Evolutionary conservation across 2,113 vertebrate species (phyloP), one percentile per base, ranked within the genome.

Genomic region (Elachura formosa): DNA sequence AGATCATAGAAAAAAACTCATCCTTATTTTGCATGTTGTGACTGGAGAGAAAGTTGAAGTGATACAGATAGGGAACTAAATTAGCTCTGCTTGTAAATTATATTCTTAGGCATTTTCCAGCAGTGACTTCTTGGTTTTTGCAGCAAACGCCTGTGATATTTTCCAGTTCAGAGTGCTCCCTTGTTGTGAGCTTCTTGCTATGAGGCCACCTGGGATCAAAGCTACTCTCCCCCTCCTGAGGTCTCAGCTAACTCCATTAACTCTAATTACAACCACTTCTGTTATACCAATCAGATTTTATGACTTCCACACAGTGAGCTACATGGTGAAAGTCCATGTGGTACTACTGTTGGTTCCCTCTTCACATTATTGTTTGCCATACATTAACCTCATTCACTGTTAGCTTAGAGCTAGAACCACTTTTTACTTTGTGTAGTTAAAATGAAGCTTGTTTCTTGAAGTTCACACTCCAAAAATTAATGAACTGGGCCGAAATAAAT

Each of bases 241-340:
- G 87, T 86, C 64, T 94, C 45, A 81, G 4, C 38, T 58, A 49
- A 59, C 72, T 85, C 73, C 59, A 89, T 92, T 94, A 83, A 71
- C 72, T 96, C 68, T 76, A 95, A 96, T 79, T 90, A 81, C 94
- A 93, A 96, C 89, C 58, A 92, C 63, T 96, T 94, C 93, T 90
- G 91, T 81, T 96, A 91, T 40, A 84, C 49, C 76, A 88, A 58
- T 29, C 78, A 90, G 43, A 88, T 74, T 93, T 96, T 90, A 93
- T 81, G 55, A 10, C 41, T 92, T 93, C 78, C 73, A 80, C 55
- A 74, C 72, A 81, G 46, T 66, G 34, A 96, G 59, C 11, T 62
- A 93, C 80, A 68, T 15, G 18, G 19, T 79, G 34, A 93, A 95
- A 86, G 24, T 62, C 25, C 43, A 79, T 19, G 6, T 29, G 34